Evolutionary conservation across 2,888 invertebrate genomes (phyloP).

Genomic region (Temnothorax rugatulus): DNA sequence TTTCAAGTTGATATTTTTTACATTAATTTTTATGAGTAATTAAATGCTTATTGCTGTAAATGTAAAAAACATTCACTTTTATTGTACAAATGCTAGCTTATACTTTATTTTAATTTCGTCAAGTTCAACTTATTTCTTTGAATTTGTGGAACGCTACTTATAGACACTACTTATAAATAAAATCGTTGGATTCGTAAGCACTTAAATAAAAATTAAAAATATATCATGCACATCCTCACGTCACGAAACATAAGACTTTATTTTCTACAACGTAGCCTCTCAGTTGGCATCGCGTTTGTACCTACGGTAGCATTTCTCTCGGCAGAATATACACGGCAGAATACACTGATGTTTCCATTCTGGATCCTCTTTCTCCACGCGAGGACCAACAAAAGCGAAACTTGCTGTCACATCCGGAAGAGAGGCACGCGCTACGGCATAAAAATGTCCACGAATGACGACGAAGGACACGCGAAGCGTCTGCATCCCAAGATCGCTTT

Average conservation of each 20-base stretch:
- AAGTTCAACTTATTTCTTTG: background rate
- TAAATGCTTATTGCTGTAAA: too few species aligned
- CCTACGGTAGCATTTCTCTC: slow-evolving; percentile 17
- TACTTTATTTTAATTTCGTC: background rate
- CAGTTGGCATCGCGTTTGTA: background rate
- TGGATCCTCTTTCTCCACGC: slow-evolving; percentile 36
- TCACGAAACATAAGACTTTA: slow-evolving; percentile 9
- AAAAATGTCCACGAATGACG: slow-evolving; percentile 43
- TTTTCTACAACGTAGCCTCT: slow-evolving; percentile 13
- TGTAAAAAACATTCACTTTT: background rate
- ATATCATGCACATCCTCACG: background rate
- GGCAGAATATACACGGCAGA: slow-evolving; percentile 15
- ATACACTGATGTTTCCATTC: slow-evolving; percentile 47
- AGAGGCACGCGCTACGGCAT: slow-evolving; percentile 14
- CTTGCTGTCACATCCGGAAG: slow-evolving; percentile 65
- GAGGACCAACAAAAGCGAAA: slow-evolving; percentile 48
- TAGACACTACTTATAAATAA: background rate
- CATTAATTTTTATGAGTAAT: background rate
- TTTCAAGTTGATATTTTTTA: background rate
- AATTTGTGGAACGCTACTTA: background rate
- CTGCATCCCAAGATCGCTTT: slow-evolving; percentile 61
- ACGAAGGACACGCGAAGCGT: slow-evolving; percentile 38
- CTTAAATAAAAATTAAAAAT: background rate
- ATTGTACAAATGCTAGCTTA: background rate
- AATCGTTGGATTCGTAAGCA: background rate